These are phyloP conservation scores for Dermochelys coriacea DNA, from an alignment of 2,797 vertebrate genomes.

Conservation along the genomic window DNA sequence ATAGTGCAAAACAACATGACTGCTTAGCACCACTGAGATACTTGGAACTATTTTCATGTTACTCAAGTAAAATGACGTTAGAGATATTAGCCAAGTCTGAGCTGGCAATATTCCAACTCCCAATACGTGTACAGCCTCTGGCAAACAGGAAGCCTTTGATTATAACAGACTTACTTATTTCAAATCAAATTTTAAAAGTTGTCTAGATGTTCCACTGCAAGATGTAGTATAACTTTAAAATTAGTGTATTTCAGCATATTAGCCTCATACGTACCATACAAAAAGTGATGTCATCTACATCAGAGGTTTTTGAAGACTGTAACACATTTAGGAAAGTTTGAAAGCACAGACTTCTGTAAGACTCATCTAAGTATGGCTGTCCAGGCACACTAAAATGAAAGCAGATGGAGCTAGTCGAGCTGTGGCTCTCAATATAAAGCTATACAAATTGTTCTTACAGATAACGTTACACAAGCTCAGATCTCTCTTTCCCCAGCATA, in stretches of 20 bases:
- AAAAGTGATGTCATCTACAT: conserved; percentile 90
- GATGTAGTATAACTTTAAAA: neutral
- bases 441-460: neutral
- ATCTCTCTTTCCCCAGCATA: neutral
- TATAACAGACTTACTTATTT: neutral
- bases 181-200: neutral
- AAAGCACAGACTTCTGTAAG: conserved; percentile 89
- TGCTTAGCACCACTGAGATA: neutral
- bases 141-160: neutral
- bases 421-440: neutral
- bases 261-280: conserved; percentile 86
- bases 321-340: conserved; percentile 88
- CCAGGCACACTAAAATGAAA: conserved; percentile 86
- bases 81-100: neutral
- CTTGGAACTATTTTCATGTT: neutral
- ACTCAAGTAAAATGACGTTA: neutral
- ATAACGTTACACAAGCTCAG: neutral
- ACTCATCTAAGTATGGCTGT: conserved; percentile 90
- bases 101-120: neutral
- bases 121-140: neutral
- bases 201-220: neutral
- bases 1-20: neutral
- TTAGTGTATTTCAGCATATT: neutral
- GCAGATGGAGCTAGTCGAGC: neutral
- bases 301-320: conserved; percentile 85